Conservation (phyloP, 2,888 invertebrate species). For the Artemia sp. region DNA sequence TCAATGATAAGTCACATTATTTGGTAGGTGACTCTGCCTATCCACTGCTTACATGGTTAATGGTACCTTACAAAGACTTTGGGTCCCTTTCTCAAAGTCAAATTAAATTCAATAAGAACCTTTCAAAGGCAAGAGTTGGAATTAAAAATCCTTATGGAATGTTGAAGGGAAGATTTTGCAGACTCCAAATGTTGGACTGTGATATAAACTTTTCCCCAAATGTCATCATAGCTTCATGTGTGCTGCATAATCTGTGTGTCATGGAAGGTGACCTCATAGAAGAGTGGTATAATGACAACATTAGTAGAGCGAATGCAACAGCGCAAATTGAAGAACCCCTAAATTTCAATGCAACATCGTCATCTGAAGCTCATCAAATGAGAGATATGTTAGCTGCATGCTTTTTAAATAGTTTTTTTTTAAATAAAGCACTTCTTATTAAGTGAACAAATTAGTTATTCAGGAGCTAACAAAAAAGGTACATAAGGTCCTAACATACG, state of each 20-base stretch:
- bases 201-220: not conserved
- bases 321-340: too few species aligned
- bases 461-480: too few species aligned
- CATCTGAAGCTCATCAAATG: too few species aligned
- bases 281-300: not conserved
- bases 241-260: too few species aligned
- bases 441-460: too few species aligned
- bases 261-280: not conserved
- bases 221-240: not conserved
- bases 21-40: not conserved
- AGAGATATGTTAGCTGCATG: too few species aligned
- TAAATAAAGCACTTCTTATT: too few species aligned
- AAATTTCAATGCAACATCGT: too few species aligned
- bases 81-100: not conserved
- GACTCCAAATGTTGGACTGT: not conserved
- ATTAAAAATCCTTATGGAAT: not conserved
- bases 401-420: too few species aligned
- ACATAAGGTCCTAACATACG: too few species aligned
- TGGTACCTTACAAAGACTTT: constrained; percentile 7
- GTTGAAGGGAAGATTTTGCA: not conserved
- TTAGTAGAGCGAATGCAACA: too few species aligned
- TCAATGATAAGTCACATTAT: not conserved
- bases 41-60: not conserved
- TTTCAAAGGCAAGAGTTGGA: not conserved
- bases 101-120: not conserved